A percentile compares a stretch with the other conserved stretches of the same genome.
These are phyloP conservation scores for Piaya cayana DNA, from an alignment of 2,113 vertebrate species.

Conservation along the genomic window DNA sequence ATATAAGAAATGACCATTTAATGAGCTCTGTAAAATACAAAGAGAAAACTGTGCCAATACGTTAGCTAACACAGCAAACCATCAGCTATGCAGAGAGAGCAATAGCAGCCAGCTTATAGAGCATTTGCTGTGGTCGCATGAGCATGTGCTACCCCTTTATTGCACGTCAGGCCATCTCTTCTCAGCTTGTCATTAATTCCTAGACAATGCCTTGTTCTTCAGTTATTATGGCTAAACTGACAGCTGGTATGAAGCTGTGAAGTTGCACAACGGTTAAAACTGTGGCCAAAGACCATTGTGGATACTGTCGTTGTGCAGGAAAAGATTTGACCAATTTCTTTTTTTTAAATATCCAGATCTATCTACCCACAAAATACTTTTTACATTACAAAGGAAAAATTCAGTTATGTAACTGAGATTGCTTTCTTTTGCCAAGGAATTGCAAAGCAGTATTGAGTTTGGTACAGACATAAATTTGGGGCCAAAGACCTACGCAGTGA, in stretches of 20 bases:
- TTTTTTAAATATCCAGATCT: conserved; percentile 7
- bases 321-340: neutral
- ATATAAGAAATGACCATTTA: conserved; percentile 25
- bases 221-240: conserved; percentile 38
- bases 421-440: conserved; percentile 29
- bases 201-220: conserved; percentile 54
- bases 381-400: conserved; percentile 58
- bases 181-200: conserved; percentile 58
- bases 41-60: neutral
- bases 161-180: conserved; percentile 40
- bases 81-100: neutral
- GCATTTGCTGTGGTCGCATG: neutral
- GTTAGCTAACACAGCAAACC: neutral
- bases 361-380: conserved; percentile 61
- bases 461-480: conserved; percentile 6
- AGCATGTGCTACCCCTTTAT: conserved; percentile 29
- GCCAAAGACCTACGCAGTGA: conserved; percentile 32
- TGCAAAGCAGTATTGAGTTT: conserved; percentile 26
- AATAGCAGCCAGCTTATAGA: neutral
- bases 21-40: conserved; percentile 23
- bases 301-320: conserved; percentile 1
- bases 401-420: conserved; percentile 45
- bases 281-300: neutral
- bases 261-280: conserved; percentile 3
- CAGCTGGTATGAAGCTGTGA: conserved; percentile 53